phyloP scores from a whole-genome alignment of 2,113 vertebrate genomes.

The Pipra filicauda region DNA sequence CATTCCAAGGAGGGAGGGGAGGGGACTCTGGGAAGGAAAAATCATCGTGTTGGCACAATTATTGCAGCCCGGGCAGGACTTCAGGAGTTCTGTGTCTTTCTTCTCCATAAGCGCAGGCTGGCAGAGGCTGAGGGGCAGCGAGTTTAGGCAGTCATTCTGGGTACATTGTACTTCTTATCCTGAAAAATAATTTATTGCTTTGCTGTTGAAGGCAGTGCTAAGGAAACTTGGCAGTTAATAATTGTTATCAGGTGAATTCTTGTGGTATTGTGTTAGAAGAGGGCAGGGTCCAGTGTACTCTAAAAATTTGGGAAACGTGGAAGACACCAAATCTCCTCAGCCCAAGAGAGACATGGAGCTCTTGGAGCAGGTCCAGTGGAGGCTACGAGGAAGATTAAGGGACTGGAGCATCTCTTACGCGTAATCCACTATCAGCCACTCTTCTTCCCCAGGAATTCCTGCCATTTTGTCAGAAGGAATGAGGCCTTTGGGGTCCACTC shows the following conservation, averaged over 20 bases:
- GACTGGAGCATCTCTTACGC: not conserved
- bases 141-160: not conserved
- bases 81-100: accelerated
- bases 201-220: not conserved
- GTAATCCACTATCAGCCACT: not conserved
- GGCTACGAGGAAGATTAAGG: not conserved
- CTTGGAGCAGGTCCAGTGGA: not conserved
- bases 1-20: not conserved
- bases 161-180: accelerated
- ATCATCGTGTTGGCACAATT: not conserved
- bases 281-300: not conserved
- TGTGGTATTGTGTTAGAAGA: accelerated
- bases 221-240: not conserved
- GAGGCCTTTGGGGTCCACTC: accelerated
- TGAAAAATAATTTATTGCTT: accelerated
- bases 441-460: not conserved
- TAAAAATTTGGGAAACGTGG: accelerated
- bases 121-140: not conserved
- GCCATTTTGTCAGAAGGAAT: accelerated
- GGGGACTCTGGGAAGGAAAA: not conserved
- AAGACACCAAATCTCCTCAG: not conserved
- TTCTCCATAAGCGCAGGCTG: not conserved
- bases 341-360: not conserved
- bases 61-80: not conserved
- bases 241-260: not conserved